A percentile compares a stretch with the other conserved stretches of the same genome.
phyloP scores from a whole-genome alignment of 2,797 vertebrate genomes.

The Numenius phaeopus region DNA sequence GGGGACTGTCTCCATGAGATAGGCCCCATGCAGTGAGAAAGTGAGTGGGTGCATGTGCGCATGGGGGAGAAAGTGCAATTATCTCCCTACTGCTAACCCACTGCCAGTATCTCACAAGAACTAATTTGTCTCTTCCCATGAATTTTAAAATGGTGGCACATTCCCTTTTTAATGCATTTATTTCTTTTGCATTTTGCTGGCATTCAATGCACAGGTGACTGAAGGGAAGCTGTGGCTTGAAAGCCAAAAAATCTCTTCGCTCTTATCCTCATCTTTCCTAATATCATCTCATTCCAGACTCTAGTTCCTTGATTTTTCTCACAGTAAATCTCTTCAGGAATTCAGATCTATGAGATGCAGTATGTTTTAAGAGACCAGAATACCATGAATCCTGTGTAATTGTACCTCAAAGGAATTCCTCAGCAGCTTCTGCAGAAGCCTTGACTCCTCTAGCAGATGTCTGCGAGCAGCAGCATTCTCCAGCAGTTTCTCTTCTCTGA shows the following conservation, averaged over 20 bases:
- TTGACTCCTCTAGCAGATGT: constrained; percentile 82
- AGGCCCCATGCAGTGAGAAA: not conserved
- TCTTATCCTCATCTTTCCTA: not conserved
- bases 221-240: not conserved
- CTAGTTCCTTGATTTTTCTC: not conserved
- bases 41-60: rapidly evolving
- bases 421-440: constrained; percentile 86
- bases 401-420: constrained; percentile 87
- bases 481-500: constrained; percentile 84
- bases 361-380: not conserved
- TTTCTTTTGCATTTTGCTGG: not conserved
- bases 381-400: not conserved
- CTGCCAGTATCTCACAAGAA: not conserved
- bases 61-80: not conserved
- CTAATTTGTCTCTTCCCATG: not conserved
- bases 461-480: constrained; percentile 76
- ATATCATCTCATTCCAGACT: not conserved
- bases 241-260: not conserved
- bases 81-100: not conserved
- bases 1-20: not conserved
- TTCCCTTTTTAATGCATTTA: not conserved
- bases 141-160: not conserved
- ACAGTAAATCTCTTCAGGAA: not conserved
- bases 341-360: not conserved
- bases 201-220: not conserved